These are phyloP conservation scores for Coptodon rendalli DNA, from an alignment of 2,113 vertebrate genomes.

Conservation along the genomic window DNA sequence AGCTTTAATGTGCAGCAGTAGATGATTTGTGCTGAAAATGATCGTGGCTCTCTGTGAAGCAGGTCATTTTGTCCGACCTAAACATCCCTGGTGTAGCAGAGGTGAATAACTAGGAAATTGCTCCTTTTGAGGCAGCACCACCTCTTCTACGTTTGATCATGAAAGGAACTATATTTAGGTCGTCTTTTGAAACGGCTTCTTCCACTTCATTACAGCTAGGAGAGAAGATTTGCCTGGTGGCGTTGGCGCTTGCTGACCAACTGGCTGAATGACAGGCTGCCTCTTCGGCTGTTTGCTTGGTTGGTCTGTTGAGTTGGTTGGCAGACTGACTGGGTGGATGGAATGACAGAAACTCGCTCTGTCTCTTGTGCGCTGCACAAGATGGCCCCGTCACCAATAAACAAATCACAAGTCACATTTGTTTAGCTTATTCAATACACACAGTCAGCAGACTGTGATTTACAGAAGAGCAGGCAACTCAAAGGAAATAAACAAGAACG, in stretches of 20 bases:
- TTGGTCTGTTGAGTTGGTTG: not conserved
- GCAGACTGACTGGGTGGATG: not conserved
- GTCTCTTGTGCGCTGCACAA: not conserved
- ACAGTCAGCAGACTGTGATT: not conserved
- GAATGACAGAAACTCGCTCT: not conserved
- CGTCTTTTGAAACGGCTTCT: conserved; percentile 19
- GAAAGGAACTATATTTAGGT: conserved; percentile 36
- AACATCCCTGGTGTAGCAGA: not conserved
- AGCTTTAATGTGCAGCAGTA: not conserved
- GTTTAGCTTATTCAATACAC: not conserved
- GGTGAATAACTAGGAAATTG: not conserved
- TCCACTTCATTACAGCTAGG: conserved; percentile 47
- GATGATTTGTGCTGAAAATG: not conserved
- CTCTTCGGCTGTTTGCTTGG: not conserved
- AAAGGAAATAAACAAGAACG: not conserved
- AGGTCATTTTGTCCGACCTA: not conserved
- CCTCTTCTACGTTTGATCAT: conserved; percentile 25
- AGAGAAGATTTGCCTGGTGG: conserved; percentile 28
- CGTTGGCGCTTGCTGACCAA: not conserved
- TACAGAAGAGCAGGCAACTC: not conserved
- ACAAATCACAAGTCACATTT: not conserved
- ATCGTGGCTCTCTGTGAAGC: not conserved
- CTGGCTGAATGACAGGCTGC: not conserved
- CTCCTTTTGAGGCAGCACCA: not conserved
- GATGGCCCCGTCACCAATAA: not conserved